A percentile compares a stretch with the other conserved stretches of the same genome.
phyloP scores from a whole-genome alignment of 2,888 invertebrate genomes.

The Tipula unca region DNA sequence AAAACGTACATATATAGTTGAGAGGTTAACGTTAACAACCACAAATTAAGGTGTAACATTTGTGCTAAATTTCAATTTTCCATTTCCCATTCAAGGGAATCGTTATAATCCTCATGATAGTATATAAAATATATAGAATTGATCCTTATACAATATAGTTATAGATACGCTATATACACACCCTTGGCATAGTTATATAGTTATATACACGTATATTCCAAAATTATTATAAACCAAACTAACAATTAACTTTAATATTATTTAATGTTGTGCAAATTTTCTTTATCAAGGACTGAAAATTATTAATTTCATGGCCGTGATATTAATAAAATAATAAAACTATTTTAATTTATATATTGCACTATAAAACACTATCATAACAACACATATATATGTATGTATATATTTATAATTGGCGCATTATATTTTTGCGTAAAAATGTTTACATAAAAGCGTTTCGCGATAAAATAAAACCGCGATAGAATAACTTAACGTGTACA shows the following conservation, averaged over 20 bases:
- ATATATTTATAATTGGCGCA: neutral
- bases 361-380: neutral
- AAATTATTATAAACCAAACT: neutral
- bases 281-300: neutral
- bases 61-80: neutral
- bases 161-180: neutral
- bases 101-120: neutral
- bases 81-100: neutral
- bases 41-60: neutral
- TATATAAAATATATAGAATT: neutral
- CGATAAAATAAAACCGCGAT: neutral
- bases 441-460: neutral
- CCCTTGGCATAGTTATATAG: slow-evolving; percentile 19
- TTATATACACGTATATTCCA: neutral
- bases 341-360: neutral
- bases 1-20: too few relatives aligned
- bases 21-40: neutral
- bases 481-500: neutral
- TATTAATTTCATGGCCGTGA: neutral
- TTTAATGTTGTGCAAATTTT: neutral
- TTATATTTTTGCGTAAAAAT: neutral
- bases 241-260: neutral
- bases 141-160: neutral
- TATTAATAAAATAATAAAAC: neutral
- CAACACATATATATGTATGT: too few relatives aligned